Base-by-base conservation (phyloP, 1,140 invertebrate species). In the Monochamus saltuarius region DNA sequence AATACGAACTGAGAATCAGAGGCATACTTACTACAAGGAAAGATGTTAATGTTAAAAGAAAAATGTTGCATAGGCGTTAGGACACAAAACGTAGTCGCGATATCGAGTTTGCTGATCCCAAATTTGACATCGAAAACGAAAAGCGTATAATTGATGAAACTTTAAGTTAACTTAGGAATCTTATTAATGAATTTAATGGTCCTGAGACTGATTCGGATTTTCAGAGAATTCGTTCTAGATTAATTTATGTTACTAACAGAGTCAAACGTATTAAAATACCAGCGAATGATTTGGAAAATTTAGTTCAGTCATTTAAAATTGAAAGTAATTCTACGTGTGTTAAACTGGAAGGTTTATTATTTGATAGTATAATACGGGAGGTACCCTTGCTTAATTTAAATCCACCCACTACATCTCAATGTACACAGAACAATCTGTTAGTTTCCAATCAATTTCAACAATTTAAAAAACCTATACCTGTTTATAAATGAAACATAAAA, bases 1-100 rank as follows among this genome's bases (percentile, higher is more conserved):
- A 52, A 11, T 52, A 52, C 16, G 50, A 52, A 14, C 35, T 52
- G 50, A 35, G 50, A 36, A 52, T 52, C 34, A 52, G 50, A 13
- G 50, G 22, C 13, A 52, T 36, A 29, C 9, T 22, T 36, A 29
- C 22, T 35, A 11, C n/a, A 8, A 35, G 22, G 13, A 52, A 52
- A 38, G 50, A 52, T 38, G 17, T 29, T 14, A 9, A 10, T 11
- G 34, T 10, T 3, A 35, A 52, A 52, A 35, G 9, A 8, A 52
- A 52, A 52, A 52, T 52, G 11, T 16, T 52, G 13, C 34, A 13
- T 35, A 52, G 36, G 11, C 14, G 10, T n/a, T 35, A 35, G 14
- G 50, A 52, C 16, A 52, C 10, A 7, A 22, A 52, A 6, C 29
- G 7, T 35, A 7, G 8, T 38, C 11, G 50, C 10, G 34, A 52